phyloP scores from a whole-genome alignment of 2,113 vertebrate genomes.

The Entomyzon cyanotis region DNA sequence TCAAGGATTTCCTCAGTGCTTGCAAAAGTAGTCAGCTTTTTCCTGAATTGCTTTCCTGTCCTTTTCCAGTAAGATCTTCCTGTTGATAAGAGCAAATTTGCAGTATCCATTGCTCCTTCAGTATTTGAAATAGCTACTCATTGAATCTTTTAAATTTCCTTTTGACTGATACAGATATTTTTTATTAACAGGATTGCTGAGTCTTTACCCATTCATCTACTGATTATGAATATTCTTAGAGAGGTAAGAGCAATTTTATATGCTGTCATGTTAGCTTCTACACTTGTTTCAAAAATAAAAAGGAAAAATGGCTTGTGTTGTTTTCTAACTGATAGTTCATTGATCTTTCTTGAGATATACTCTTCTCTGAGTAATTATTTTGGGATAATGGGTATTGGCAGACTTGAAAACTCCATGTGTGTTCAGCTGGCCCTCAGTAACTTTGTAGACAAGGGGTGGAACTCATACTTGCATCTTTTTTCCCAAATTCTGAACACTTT shows the following conservation, averaged over 20 bases:
- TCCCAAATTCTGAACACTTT: background rate
- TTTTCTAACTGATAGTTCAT: background rate
- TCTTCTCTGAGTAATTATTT: background rate
- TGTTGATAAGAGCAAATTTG: background rate
- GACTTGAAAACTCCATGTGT: rapidly evolving
- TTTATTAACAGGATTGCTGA: background rate
- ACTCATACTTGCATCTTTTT: background rate
- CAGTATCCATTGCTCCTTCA: background rate
- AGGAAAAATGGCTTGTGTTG: background rate
- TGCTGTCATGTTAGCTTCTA: background rate
- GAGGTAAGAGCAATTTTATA: background rate
- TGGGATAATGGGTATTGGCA: rapidly evolving
- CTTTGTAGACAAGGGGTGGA: background rate
- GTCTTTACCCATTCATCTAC: background rate
- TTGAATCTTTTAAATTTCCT: background rate
- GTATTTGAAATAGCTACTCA: background rate
- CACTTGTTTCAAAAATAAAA: background rate
- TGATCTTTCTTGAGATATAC: background rate
- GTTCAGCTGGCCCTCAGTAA: background rate
- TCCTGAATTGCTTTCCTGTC: background rate
- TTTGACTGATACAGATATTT: background rate
- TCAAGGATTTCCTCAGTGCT: background rate
- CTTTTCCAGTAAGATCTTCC: background rate
- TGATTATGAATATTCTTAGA: background rate
- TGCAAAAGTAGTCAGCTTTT: background rate